phyloP scores from a whole-genome alignment of 1,140 invertebrate genomes.

The Proales similis region DNA sequence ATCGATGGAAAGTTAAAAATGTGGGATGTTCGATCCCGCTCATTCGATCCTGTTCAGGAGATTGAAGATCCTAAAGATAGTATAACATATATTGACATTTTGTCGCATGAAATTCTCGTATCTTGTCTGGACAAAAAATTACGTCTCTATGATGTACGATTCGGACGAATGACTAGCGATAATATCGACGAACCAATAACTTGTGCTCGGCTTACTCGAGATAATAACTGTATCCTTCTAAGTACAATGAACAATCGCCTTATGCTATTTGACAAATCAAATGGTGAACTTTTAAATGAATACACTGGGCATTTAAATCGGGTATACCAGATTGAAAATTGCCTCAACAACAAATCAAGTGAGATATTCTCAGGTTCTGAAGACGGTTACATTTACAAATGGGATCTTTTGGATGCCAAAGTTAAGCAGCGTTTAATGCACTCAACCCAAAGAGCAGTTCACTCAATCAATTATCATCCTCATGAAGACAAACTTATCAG shows the following conservation, averaged over 20 bases:
- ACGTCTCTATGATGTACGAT: conserved; percentile 78
- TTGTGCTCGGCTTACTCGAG: conserved; percentile 49
- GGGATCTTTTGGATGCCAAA: conserved; percentile 68
- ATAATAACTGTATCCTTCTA: conserved; percentile 73
- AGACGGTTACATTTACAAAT: conserved; percentile 73
- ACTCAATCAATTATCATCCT: conserved; percentile 20
- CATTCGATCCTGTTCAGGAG: conserved; percentile 64
- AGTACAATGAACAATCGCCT: conserved; percentile 73
- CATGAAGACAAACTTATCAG: conserved; percentile 27
- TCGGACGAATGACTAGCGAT: conserved; percentile 72
- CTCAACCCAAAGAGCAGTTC: neutral
- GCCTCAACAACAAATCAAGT: conserved; percentile 70
- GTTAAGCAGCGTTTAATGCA: neutral
- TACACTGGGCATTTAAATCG: conserved; percentile 70
- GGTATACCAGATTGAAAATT: conserved; percentile 76
- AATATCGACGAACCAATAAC: conserved; percentile 63
- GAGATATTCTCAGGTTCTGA: conserved; percentile 77
- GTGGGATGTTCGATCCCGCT: conserved; percentile 73
- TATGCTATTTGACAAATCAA: conserved; percentile 77
- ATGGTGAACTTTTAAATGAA: conserved; percentile 70
- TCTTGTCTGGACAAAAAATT: conserved; percentile 80
- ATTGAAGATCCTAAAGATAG: conserved; percentile 86
- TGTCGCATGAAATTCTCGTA: conserved; percentile 80
- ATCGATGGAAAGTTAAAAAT: conserved; percentile 78
- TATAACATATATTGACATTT: conserved; percentile 74